Conservation (phyloP, 1,140 invertebrate genomes). For the Conus ventricosus region DNA sequence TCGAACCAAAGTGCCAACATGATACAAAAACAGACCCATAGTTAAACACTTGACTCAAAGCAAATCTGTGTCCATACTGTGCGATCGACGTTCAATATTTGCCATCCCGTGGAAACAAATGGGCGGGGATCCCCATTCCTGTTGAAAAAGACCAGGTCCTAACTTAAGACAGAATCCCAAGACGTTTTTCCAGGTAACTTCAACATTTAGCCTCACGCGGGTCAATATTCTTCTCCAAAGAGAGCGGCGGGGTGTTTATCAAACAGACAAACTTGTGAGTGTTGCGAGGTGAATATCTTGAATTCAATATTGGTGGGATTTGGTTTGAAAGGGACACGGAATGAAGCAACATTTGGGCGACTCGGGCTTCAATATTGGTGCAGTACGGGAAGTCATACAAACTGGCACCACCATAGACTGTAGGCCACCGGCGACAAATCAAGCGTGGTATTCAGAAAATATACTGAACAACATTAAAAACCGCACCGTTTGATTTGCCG, state of each 20-base stretch:
- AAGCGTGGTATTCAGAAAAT: conserved; percentile 17
- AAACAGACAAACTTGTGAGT: neutral
- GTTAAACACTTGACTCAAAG: neutral
- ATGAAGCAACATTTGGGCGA: conserved; percentile 10
- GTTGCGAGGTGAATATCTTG: neutral
- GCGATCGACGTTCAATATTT: conserved; percentile 22
- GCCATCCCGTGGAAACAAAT: conserved; percentile 14
- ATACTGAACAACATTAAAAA: too few species aligned
- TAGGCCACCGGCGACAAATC: neutral
- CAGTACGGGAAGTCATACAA: conserved; percentile 19
- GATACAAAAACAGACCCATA: conserved; percentile 4
- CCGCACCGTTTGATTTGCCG: too few species aligned
- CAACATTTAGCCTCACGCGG: neutral
- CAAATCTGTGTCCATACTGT: neutral
- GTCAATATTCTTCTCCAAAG: neutral
- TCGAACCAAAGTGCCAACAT: neutral
- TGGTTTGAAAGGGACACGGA: conserved; percentile 2
- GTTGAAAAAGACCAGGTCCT: neutral
- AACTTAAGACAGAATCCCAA: conserved; percentile 16
- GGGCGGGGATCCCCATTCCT: neutral
- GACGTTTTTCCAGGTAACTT: conserved; percentile 18
- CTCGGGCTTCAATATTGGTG: conserved; percentile 11
- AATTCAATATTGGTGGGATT: conserved; percentile 23
- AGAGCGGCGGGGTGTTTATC: neutral
- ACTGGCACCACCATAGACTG: neutral